Base-by-base conservation (phyloP, 1,140 invertebrate genomes). In the Scaptomyza hsui region DNA sequence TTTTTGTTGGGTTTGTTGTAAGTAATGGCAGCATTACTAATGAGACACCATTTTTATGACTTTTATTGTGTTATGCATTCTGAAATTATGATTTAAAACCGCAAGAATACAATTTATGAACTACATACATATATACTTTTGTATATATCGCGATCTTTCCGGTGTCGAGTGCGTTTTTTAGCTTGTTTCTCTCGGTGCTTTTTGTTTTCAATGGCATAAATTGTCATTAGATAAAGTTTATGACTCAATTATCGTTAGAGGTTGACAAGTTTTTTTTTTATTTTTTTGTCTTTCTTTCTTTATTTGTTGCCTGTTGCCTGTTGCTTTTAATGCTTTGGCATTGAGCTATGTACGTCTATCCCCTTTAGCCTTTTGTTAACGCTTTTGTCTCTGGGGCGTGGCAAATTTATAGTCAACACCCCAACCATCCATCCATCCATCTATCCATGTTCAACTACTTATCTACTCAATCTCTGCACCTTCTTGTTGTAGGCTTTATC, bases 151-250 rank as follows among this genome's bases (percentile, higher is more conserved):
- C 52, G 29, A 73, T 74, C 55, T 56, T 65, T 59, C 53, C 62
- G 69, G 52, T 57, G 53, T 68, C 52, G 69, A 52, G 49, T 49
- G 42, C 44, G 61, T 56, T 52, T 35, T 35, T 37, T 29, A 37
- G 49, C 18, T 52, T 16, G 49, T 52, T 52, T 60, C 35, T 69
- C n/a, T n/a, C n/a, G n/a, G 24, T 73, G 53, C n/a, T n/a, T 72
- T 68, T 83, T 76, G 57, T 79, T 76, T 77, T 77, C 60, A 88
- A 78, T 88, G 75, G 71, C 75, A 89, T 82, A 86, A 86, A 86
- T 78, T 78, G 82, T 89, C 75, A 89, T 88, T 88, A 88, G 78
- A 83, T 78, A 82, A 89, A 89, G 82, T 88, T 88, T 86, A 86
- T 86, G 83, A 86, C 83, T 88, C 78, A 82, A 86, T 86, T 89